Evolutionary conservation across 2,113 vertebrate species (phyloP).

Genomic region (Anoplopoma fimbria): DNA sequence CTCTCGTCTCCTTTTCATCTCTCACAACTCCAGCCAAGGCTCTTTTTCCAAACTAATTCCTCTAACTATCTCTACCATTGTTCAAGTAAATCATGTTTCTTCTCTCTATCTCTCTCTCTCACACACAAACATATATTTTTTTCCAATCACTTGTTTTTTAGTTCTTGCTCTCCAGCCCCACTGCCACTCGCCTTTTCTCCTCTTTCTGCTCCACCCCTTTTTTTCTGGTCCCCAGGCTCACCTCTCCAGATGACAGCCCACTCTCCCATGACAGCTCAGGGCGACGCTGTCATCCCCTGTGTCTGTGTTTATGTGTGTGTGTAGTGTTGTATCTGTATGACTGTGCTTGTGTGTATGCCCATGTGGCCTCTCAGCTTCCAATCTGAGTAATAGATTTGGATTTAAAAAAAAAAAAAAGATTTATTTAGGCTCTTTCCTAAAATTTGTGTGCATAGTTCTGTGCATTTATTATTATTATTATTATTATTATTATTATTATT

Average conservation of each 20-base stretch:
- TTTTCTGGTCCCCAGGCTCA: constrained; percentile 12
- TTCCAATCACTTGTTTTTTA: background rate
- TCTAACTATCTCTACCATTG: constrained; percentile 3
- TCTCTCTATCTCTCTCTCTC: too few species aligned
- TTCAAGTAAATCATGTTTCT: constrained; percentile 13
- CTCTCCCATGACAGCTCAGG: constrained; percentile 56
- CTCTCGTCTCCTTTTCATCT: constrained; percentile 11
- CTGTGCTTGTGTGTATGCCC: constrained; percentile 16
- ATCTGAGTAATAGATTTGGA: constrained; percentile 38
- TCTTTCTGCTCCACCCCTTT: constrained; percentile 20
- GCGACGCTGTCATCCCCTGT: constrained; percentile 39
- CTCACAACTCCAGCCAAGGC: background rate
- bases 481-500: background rate
- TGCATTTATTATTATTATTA: background rate
- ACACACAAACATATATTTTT: constrained; percentile 3
- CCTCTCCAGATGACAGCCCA: constrained; percentile 62
- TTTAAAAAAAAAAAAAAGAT: constrained; percentile 23
- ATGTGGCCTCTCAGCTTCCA: constrained; percentile 38
- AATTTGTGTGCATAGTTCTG: background rate
- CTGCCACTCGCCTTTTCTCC: background rate
- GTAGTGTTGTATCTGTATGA: constrained; percentile 2
- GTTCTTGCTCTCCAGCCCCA: background rate
- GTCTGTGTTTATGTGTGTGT: constrained; percentile 9
- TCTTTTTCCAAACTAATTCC: constrained; percentile 4
- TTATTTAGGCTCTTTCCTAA: constrained; percentile 26